phyloP scores from a whole-genome alignment of 2,113 vertebrate genomes.

The Pseudorhombus dupliciocellatus region DNA sequence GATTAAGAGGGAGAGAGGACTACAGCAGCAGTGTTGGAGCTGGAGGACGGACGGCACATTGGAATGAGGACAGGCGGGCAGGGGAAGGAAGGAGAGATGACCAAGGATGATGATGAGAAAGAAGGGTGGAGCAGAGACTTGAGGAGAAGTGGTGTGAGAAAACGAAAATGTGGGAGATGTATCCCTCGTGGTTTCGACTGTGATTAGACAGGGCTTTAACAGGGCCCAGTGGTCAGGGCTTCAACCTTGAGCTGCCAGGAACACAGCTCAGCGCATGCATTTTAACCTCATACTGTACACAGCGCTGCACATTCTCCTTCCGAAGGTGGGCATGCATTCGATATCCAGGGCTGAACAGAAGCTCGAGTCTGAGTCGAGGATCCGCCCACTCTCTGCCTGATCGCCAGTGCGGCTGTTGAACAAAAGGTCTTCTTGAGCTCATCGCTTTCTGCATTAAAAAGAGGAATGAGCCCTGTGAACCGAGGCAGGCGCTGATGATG shows the following conservation, averaged over 20 bases:
- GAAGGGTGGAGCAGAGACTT: slow-evolving; percentile 18
- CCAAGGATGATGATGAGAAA: slow-evolving; percentile 29
- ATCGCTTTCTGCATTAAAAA: slow-evolving; percentile 9
- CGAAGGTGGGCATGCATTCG: slow-evolving; percentile 36
- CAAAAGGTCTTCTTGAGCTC: slow-evolving; percentile 15
- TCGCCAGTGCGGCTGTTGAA: slow-evolving; percentile 6
- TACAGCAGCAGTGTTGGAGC: background rate
- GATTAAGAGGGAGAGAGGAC: slow-evolving; percentile 47
- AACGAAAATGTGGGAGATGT: slow-evolving; percentile 45
- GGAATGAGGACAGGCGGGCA: slow-evolving; percentile 18
- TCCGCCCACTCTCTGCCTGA: slow-evolving; percentile 16
- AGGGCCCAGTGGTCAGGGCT: slow-evolving; percentile 59
- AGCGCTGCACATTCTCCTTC: slow-evolving; percentile 12
- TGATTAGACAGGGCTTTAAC: slow-evolving; percentile 77
- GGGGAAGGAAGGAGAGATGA: background rate
- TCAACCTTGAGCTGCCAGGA: slow-evolving; percentile 78
- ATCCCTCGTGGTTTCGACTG: slow-evolving; percentile 63
- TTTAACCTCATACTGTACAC: slow-evolving; percentile 58
- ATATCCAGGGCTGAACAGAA: slow-evolving; percentile 4
- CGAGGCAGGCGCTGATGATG: background rate
- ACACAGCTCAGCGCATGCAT: too few species aligned
- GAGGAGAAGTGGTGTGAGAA: slow-evolving; percentile 34
- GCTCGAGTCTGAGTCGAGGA: background rate
- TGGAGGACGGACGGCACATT: slow-evolving; percentile 18
- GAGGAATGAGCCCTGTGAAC: slow-evolving; percentile 28